Conservation (phyloP, 2,797 vertebrate species). For the Jordanella pulchra region DNA sequence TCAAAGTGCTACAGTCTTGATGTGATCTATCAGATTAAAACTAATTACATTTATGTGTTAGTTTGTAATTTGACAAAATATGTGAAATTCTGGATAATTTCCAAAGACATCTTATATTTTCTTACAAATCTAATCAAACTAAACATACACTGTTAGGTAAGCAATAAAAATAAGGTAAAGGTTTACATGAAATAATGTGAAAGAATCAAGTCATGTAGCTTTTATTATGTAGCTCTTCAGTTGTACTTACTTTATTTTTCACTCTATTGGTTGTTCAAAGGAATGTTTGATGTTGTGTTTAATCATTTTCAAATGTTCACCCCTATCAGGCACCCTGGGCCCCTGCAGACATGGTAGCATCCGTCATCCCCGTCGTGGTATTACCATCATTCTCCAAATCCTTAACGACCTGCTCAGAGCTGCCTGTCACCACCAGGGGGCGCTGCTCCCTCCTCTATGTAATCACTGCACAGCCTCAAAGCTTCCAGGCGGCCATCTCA, state of each 20-base stretch:
- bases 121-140: neutral
- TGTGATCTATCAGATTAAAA: too few species aligned
- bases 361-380: constrained; percentile 84
- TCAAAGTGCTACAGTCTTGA: neutral
- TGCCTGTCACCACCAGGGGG: constrained; percentile 88
- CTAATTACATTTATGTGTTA: neutral
- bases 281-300: neutral
- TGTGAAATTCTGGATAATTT: neutral
- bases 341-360: constrained; percentile 86
- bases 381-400: constrained; percentile 93
- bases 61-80: neutral
- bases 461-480: constrained; percentile 68
- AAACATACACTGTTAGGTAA: neutral
- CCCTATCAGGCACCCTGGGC: constrained; percentile 86
- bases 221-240: neutral
- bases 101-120: neutral
- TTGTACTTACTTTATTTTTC: neutral
- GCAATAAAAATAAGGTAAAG: neutral
- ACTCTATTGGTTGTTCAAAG: neutral
- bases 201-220: neutral
- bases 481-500: constrained; percentile 35
- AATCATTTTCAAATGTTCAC: neutral
- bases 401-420: constrained; percentile 93
- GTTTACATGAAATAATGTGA: neutral
- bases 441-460: constrained; percentile 81